These are phyloP conservation scores for Polymixis lichenea DNA, from an alignment of 2,888 invertebrate genomes.

Conservation along the genomic window DNA sequence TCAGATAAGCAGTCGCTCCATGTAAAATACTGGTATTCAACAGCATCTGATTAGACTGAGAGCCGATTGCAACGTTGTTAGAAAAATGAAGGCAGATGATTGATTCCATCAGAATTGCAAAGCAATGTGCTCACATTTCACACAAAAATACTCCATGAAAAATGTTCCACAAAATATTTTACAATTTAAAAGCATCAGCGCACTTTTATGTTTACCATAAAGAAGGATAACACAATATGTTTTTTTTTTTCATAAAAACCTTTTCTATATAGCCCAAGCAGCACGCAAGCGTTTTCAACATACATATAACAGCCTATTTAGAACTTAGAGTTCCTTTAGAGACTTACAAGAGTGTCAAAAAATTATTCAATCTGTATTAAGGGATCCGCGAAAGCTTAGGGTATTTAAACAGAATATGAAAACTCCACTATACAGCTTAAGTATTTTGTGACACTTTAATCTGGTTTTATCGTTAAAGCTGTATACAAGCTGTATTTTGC, in stretches of 20 bases:
- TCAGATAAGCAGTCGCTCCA: background rate
- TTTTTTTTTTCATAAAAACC: constrained; percentile 34
- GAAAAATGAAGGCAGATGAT: background rate
- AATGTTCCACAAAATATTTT: constrained; percentile 7
- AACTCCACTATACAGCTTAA: too few relatives aligned
- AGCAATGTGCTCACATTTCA: constrained; percentile 21
- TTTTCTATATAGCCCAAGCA: too few relatives aligned
- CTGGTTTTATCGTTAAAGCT: too few relatives aligned
- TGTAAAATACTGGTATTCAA: background rate
- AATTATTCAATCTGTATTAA: too few relatives aligned
- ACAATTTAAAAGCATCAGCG: constrained; percentile 25
- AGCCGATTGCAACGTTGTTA: background rate
- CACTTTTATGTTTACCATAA: constrained; percentile 36
- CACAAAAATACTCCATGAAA: background rate
- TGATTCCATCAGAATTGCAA: background rate
- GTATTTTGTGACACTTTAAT: too few relatives aligned
- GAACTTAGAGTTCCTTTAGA: too few relatives aligned
- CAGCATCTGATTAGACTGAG: background rate
- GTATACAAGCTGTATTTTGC: too few relatives aligned
- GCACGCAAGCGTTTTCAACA: too few relatives aligned
- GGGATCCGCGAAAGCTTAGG: too few relatives aligned
- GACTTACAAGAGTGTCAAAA: too few relatives aligned
- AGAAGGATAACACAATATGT: constrained; percentile 23
- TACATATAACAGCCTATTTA: too few relatives aligned
- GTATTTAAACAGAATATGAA: too few relatives aligned